Evolutionary conservation across 1,140 invertebrate species (phyloP), one percentile per base, ranked within the genome.

Genomic region (Drosophila nigrodunni): DNA sequence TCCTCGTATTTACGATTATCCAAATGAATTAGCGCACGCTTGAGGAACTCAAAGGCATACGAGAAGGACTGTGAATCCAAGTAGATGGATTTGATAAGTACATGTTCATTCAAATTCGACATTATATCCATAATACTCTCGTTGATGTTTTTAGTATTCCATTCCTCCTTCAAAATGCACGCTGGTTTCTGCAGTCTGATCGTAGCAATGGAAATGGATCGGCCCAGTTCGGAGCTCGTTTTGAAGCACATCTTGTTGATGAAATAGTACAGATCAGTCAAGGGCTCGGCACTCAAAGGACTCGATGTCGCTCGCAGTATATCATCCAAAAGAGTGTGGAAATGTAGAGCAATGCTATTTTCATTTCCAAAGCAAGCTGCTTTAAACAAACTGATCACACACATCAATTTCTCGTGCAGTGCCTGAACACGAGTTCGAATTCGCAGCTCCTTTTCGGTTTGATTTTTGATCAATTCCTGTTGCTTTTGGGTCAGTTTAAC

Each of bases 391-490:
- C 95, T 94, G 52, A 96, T 94, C 2, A 94, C 94, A 55, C 93
- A 93, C 34, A 93, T 93, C 13, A 98, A 93, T 57, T 94, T 94
- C 5, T 92, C 78, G 91, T 96, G 94, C 50, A 97, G 87, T 92
- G 74, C 11, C 9, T 59, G 18, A 39, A 92, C 54, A 72, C 94
- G 93, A 43, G 95, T 93, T 77, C 97, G 94, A 47, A 98, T 97
- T 1, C 94, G 94, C 66, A 94, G 94, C 93, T 99, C 99, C 82
- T 98, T 98, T 39, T 96, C 95, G 11, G 96, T 94, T 92, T 99
- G 98, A 21, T 95, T 94, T 90, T 97, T 97, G 11, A 99, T 94
- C 7, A 96, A 95, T 93, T 99, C 98, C 92, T 98, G 96, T 92
- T 99, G 98, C 93, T 99, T 99, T 10, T 96, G 95, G 1, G 96